Percentiles rank a stretch among this genome's conserved stretches.
Conservation (phyloP, 2,797 vertebrate species). For the Phalanger gymnotis region DNA sequence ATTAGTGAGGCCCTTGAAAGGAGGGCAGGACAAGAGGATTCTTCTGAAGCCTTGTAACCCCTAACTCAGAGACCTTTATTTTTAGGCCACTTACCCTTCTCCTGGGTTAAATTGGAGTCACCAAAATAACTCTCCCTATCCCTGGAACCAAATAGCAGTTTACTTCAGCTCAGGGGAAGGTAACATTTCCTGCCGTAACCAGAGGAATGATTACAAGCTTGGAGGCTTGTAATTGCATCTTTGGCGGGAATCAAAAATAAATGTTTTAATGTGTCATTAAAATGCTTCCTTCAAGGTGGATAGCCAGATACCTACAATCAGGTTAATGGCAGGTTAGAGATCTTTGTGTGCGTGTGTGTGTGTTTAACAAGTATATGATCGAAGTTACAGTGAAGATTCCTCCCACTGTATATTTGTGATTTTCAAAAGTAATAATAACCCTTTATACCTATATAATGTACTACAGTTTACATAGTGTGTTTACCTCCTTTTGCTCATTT, state of each 20-base stretch:
- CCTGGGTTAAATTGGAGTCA: conserved; percentile 82
- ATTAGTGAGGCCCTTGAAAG: not conserved
- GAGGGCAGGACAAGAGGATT: not conserved
- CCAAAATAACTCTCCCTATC: conserved; percentile 70
- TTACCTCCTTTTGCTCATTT: not conserved
- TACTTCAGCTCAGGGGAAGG: conserved; percentile 72
- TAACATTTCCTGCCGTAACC: conserved; percentile 73
- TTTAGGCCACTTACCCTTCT: conserved; percentile 77
- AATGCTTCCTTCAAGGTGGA: conserved; percentile 87
- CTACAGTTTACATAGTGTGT: not conserved
- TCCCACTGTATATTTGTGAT: conserved; percentile 56
- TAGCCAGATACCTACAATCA: conserved; percentile 90
- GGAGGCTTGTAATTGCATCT: conserved; percentile 90
- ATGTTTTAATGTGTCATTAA: conserved; percentile 93
- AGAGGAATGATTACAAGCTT: conserved; percentile 83
- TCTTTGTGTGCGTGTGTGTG: conserved; percentile 75
- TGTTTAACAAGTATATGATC: conserved; percentile 61
- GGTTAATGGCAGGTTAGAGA: conserved; percentile 92
- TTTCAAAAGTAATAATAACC: conserved; percentile 63
- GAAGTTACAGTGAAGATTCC: conserved; percentile 76
- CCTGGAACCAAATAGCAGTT: conserved; percentile 75
- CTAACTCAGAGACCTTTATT: conserved; percentile 66
- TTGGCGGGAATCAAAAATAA: conserved; percentile 91
- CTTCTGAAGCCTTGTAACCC: conserved; percentile 52
- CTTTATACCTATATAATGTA: not conserved